Conservation (phyloP, 2,113 vertebrate species). For the Nansenia antarctica region DNA sequence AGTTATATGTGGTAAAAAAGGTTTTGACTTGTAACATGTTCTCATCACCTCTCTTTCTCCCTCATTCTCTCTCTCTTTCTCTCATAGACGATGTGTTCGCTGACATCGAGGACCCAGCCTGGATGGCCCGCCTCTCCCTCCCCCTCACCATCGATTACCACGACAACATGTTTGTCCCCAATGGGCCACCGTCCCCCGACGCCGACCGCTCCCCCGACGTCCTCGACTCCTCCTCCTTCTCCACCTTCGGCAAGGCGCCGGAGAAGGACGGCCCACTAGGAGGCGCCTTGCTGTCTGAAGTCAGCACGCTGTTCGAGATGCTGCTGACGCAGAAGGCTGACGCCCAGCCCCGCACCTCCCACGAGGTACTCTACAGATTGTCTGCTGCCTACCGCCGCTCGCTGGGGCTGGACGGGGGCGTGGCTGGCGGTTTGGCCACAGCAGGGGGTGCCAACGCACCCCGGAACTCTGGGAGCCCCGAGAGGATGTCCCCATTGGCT, state of each 20-base stretch:
- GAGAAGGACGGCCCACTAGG: constrained; percentile 76
- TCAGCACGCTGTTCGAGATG: constrained; percentile 92
- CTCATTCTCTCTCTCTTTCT: neutral
- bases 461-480: constrained; percentile 36
- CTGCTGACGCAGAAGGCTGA: constrained; percentile 85
- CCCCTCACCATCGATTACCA: constrained; percentile 85
- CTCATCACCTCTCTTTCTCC: neutral
- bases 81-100: constrained; percentile 73
- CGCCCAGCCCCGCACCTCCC: constrained; percentile 68
- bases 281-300: constrained; percentile 86
- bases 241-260: constrained; percentile 87
- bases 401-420: constrained; percentile 70
- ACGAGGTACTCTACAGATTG: constrained; percentile 85
- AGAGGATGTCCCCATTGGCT: constrained; percentile 23
- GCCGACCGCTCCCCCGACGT: constrained; percentile 33
- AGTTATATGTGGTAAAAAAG: neutral
- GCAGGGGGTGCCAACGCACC: neutral
- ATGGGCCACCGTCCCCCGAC: constrained; percentile 55
- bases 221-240: constrained; percentile 80
- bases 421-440: neutral
- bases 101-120: constrained; percentile 78
- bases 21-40: neutral
- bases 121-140: constrained; percentile 89
- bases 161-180: constrained; percentile 87
- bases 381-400: constrained; percentile 82